Evolutionary conservation across 30 jellyfish, hydroid and myxozoan genomes (phyloP).

Genomic region (Hydra vulgaris): DNA sequence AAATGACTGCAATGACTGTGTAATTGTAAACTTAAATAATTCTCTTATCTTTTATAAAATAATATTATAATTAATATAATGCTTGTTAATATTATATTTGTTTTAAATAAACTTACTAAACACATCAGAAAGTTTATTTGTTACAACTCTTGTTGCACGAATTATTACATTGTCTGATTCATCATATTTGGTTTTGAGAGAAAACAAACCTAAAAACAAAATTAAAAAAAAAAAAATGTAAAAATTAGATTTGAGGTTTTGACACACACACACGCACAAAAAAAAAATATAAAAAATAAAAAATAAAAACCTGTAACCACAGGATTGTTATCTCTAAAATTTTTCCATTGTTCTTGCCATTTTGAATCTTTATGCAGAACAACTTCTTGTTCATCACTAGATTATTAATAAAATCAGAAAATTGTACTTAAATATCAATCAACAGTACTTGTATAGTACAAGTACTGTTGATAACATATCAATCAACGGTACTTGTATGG

Average conservation of each 20-base stretch:
- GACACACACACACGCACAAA: no score
- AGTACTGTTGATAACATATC: not conserved
- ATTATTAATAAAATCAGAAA: not conserved
- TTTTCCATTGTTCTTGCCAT: slow-evolving; percentile 95
- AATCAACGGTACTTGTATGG: no score
- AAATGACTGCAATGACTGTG: no score
- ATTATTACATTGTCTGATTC: slow-evolving; percentile 78
- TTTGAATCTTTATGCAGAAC: slow-evolving; percentile 85
- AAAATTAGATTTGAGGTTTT: no score
- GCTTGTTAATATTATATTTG: no score
- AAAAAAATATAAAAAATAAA: no score
- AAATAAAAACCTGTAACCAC: slow-evolving; percentile 94
- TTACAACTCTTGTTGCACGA: slow-evolving; percentile 80
- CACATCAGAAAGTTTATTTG: slow-evolving; percentile 69
- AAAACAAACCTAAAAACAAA: slow-evolving; percentile 40
- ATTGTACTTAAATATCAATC: no score
- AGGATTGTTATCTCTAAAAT: slow-evolving; percentile 76
- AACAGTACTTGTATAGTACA: not conserved
- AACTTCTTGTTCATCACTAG: slow-evolving; percentile 75
- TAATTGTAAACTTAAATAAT: no score
- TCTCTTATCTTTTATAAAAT: no score
- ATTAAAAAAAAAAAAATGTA: no score
- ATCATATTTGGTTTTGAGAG: slow-evolving; percentile 74
- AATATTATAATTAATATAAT: no score
- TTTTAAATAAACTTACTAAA: slow-evolving; percentile 96